Base-by-base conservation (phyloP, 1,140 invertebrate genomes). In the Metopolophium dirhodum region DNA sequence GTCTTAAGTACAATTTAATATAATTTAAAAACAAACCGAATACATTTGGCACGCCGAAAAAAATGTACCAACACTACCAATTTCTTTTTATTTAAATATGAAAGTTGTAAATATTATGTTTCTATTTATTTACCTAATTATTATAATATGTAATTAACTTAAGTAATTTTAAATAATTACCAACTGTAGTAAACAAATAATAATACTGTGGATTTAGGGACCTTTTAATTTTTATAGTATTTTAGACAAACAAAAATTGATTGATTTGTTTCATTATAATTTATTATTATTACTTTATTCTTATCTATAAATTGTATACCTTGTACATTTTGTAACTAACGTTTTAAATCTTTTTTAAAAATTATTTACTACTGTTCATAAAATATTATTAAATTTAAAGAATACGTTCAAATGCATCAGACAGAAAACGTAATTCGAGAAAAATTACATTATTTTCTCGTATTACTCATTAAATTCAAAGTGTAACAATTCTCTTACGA, bases 391-490 rank as follows among this genome's bases (percentile, higher is more conserved):
- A 6, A 6, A 77, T 35, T 77, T n/a, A 18, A 77, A 77, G 3
- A 77, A 77, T 77, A 18, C 14, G 14, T 77, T 68, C 14, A 54
- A 54, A 54, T 23, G 7, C 20, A n/a, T 77, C 61, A 7, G 18
- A n/a, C n/a, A 45, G 23, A 23, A 85, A 85, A 45, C 26, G 23
- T 49, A 45, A n/a, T 41, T 23, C 37, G 35, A 54, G 35, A 37
- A 45, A 45, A 85, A 85, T 45, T 18, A 35, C 30, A 51, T 51
- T 87, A n/a, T 87, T 87, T 35, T 87, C 41, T 87, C 47, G 26
- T 41, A 41, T 85, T 85, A 85, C 45, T 87, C 45, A n/a, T 87
- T 87, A 49, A 87, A 87, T n/a, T 26, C 45, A 18, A 87, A n/a
- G 85, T 87, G 85, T 47, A 7, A 47, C 45, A 51, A 88, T 35